Evolutionary conservation across 2,888 invertebrate species (phyloP), one percentile per base, ranked within the genome.

Genomic region (Pollenia angustigena): DNA sequence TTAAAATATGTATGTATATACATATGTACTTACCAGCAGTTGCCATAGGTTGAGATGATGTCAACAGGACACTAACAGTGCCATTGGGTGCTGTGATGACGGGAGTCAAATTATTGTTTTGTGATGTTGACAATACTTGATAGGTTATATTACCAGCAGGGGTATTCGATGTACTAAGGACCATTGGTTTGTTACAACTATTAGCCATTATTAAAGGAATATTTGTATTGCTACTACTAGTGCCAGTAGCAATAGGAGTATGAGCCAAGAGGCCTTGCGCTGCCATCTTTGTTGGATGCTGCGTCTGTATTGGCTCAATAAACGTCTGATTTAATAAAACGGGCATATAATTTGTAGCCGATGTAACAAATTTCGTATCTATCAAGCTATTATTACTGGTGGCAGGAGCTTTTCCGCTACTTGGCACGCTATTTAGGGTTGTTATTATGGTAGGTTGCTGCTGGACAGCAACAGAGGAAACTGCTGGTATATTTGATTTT

Each of bases 321-420:
- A 87, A 62, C 3, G 87, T 81, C 69, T 87, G 87, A 78, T 87
- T 87, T 68, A 87, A 69, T 60, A 87, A 74, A 68, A 87, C 78
- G 1, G 87, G 87, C 54, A 87, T 66, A 81, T 74, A 87, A 52
- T 74, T 87, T 12, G 71, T 72, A 32, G 81, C 18, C 1, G 69
- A 18, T 54, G 76, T 79, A 56, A 87, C 58, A 81, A 54, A 87
- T 32, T 84, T 87, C 66, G 76, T 44, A 46, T 86, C 83, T 50
- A 83, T n/a, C 46, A 66, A 42, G 32, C 6, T 32, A 76, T 50
- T 50, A 50, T 71, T 80, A 42, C 18, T 46, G 46, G 48, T 10
- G 40, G 58, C 3, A 32, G 56, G 7, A 58, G 12, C 56, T 23
- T 58, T 79, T 10, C 12, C n/a, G 60, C 18, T 9, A 62, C 46